Base-by-base conservation (phyloP, 2,113 vertebrate genomes). In the Lycocorax pyrrhopterus region DNA sequence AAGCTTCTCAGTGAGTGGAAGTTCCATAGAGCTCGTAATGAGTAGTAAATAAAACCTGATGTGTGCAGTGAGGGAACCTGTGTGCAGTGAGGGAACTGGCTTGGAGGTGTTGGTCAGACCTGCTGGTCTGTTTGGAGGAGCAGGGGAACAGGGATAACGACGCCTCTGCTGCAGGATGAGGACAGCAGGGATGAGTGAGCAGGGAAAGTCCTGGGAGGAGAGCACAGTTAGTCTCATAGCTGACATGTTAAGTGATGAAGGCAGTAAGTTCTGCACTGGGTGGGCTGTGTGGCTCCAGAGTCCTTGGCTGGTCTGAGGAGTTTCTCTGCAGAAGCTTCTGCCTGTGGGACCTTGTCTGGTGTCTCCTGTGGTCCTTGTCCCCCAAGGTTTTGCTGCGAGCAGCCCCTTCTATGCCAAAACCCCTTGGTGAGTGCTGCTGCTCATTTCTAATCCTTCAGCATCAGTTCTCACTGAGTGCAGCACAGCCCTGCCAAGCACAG, bases 51-150 rank as follows among this genome's bases (percentile, higher is more conserved):
- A 12, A 67, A 76, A 30, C 7, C 16, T 7, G 23, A 14, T 2
- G 10, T 2, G 11, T 62, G 39, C 55, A 41, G 1, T 26, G 13
- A 30, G 55, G 51, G 55, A 52, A 4, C 30, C n/a, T 2, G 10
- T 2, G 11, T 62, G 39, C 55, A 41, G 1, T 26, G 13, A 30
- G 55, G 51, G 55, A 52, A 4, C 30, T 46, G 33, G 43, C 46
- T 66, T 1, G 1, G 49, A 30, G 35, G 15, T 6, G 6, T 6
- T 8, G 35, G 39, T 12, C 20, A 21, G 58, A 53, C 2, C 2
- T 14, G 14, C 46, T 73, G 69, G 25, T 25, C 14, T 73, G 35
- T 16, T 3, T 44, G 73, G 23, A 81, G 59, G 4, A 46, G 63
- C 64, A 78, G 73, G 15, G 27, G 66, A 56, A 7, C 62, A 33